Conservation (phyloP, 1,140 invertebrate species). For the Pollicipes pollicipes region DNA sequence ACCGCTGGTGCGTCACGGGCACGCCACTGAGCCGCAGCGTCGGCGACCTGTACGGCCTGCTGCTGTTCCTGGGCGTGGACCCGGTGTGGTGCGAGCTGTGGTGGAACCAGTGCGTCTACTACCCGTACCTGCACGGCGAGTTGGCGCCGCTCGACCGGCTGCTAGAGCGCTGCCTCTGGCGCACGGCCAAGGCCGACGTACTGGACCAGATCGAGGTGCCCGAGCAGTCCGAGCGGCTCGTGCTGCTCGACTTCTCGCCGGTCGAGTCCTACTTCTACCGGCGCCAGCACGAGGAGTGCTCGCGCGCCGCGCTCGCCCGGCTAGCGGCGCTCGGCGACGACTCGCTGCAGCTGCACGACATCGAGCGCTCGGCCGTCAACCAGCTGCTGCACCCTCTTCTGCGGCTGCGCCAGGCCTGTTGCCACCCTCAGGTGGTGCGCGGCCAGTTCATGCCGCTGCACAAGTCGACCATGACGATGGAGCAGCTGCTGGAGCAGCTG, state of each 20-base stretch:
- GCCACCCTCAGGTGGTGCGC: conserved; percentile 45
- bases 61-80: conserved; percentile 45
- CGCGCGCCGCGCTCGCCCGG: conserved; percentile 24
- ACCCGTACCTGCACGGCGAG: conserved; percentile 34
- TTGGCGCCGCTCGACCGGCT: conserved; percentile 32
- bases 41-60: conserved; percentile 34
- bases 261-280: conserved; percentile 42
- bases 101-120: conserved; percentile 38
- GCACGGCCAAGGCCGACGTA: conserved; percentile 46
- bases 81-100: conserved; percentile 36
- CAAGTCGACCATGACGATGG: conserved; percentile 43
- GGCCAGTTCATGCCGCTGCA: conserved; percentile 38
- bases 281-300: conserved; percentile 29
- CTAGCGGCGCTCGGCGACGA: conserved; percentile 24
- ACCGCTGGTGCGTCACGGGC: conserved; percentile 60
- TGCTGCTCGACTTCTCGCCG: conserved; percentile 38
- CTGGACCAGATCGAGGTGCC: conserved; percentile 32
- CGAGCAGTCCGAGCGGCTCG: conserved; percentile 23
- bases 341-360: conserved; percentile 25
- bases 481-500: conserved; percentile 44
- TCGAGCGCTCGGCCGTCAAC: conserved; percentile 29
- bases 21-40: conserved; percentile 38
- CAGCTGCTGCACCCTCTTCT: conserved; percentile 43
- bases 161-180: conserved; percentile 45
- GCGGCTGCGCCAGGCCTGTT: conserved; percentile 49